phyloP scores from a whole-genome alignment of 1,140 invertebrate genomes.

The Cotesia glomerata region DNA sequence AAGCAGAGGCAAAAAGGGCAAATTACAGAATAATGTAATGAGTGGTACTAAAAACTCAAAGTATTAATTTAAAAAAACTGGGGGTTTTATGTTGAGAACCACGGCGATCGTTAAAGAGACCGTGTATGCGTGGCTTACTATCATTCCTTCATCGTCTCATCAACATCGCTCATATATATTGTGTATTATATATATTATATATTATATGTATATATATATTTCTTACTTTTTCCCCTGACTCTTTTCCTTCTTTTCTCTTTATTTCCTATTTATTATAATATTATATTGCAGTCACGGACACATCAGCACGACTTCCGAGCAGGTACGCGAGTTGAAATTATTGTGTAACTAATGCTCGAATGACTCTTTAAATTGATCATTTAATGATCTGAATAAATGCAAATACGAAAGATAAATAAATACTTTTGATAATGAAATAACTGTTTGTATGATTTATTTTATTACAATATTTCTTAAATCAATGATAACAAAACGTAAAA shows the following conservation, averaged over 20 bases:
- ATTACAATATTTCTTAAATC: background rate
- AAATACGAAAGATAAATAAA: background rate
- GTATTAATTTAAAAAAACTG: background rate
- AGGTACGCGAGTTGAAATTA: conserved; percentile 19
- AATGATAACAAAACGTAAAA: too few species aligned
- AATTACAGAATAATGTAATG: too few species aligned
- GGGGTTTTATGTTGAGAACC: background rate
- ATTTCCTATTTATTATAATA: background rate
- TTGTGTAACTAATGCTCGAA: background rate
- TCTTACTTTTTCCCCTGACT: background rate
- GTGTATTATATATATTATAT: background rate
- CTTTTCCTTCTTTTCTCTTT: background rate
- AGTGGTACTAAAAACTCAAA: too few species aligned
- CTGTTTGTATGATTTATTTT: background rate
- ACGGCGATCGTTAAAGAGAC: background rate
- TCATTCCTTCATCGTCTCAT: conserved; percentile 3
- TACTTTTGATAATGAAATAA: background rate
- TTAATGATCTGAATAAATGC: background rate
- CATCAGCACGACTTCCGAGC: conserved; percentile 15
- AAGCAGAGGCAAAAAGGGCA: too few species aligned
- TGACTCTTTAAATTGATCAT: conserved; percentile 9
- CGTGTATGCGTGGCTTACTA: background rate
- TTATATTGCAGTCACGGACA: conserved; percentile 19
- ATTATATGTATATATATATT: background rate
- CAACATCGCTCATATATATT: background rate